Evolutionary conservation across 2,113 vertebrate genomes (phyloP), one percentile per base, ranked within the genome.

Genomic region (Nyctibius bracteatus): DNA sequence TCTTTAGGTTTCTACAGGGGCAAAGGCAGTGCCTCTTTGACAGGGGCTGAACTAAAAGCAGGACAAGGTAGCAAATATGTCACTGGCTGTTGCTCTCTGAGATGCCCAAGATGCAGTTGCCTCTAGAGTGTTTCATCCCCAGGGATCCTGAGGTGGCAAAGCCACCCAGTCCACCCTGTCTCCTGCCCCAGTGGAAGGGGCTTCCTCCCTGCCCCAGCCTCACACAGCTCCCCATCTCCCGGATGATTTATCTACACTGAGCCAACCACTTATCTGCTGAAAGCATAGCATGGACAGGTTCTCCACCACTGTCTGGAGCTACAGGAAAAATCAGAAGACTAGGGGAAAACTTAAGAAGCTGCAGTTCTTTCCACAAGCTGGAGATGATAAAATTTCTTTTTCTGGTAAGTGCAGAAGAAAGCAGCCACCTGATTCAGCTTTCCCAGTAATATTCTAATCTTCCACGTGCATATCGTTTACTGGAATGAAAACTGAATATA

Each of bases 81-180:
- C 43, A 28, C 17, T 2, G 1, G 15, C 39, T 55, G 21, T 22
- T 1, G 0, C 33, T n/a, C 6, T 44, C 44, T 22, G 51, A 74
- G 51, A 43, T 57, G 41, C 15, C 16, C 13, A 43, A 52, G 18
- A 3, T 59, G 25, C 33, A 46, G 30, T 10, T 27, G 65, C 35
- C 43, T 25, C 33, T 46, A n/a, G 6, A 8, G 2, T 43, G 17
- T 58, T 75, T 27, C 1, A 4, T 43, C 22, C 33, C 12, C 12
- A 1, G 41, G 11, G 10, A 70, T 74, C 25, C 39, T 0, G 0
- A 30, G 6, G 8, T 77, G 67, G 12, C 35, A 47, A 35, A 83
- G 25, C 9, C n/a, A 70, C 43, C 11, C 21, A 55, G 30, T 9
- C 14, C 44, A 59, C 18, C 4, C 0, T 0, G 14, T 39, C 35